Base-by-base conservation (phyloP, 2,888 invertebrate species). In the Mesoligia furuncula region DNA sequence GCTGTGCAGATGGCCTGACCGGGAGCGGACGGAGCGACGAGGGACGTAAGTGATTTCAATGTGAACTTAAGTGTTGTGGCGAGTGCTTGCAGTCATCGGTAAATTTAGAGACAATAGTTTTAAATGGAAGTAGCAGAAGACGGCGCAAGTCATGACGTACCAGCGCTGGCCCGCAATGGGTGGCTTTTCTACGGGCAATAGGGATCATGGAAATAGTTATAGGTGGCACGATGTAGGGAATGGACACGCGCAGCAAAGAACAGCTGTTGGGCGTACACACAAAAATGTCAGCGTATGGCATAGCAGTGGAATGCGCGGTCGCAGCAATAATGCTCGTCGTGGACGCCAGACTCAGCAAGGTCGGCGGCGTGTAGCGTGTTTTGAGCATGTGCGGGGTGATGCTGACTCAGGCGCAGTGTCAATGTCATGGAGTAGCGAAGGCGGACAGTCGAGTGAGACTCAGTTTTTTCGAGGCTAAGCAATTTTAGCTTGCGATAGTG, bases 401-500 rank as follows among this genome's bases (percentile, higher is more conserved):
- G 36, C n/a, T 20, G 51, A 69, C 67, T 67, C 27, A 67, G 27
- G 67, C 27, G 66, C 45, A 0, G 45, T 48, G 67, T 67, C 67
- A 48, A 67, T 67, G 67, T 13, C 67, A 48, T 20, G 67, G 20
- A 20, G 11, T 1, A 3, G 1, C 0, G 45, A 48, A 27, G 45
- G 27, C 45, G 11, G 20, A 1, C 67, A 20, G 20, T 6, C 20
- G 20, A 57, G 11, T 48, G 67, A 31, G 24, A 31, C 48, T 20
- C 31, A 31, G 72, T 72, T 72, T 72, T 71, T 72, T 57, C 62
- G 72, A 36, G 62, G 0, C 36, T 36, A 62, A 36, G n/a, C 48
- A 62, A n/a, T 73, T 39, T 64, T 73, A 64, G 64, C 62, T 51
- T 72, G n/a, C 9, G 3, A 72, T 51, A 72, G 72, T n/a, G n/a